Evolutionary conservation across 1,140 invertebrate species (phyloP).

Genomic region (Megalonaias nervosa): DNA sequence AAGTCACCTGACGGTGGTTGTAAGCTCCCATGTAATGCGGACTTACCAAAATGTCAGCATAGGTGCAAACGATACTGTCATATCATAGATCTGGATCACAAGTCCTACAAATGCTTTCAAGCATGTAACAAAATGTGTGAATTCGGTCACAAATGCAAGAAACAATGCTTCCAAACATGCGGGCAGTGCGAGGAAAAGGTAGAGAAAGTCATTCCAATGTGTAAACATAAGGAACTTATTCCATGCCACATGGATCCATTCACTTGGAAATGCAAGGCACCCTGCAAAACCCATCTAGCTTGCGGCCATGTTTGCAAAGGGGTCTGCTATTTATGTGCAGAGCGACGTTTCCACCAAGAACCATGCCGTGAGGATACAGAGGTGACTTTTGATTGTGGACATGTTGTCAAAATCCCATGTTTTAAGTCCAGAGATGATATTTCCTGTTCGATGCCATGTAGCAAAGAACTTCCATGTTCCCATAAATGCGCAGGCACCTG

Average conservation of each 20-base stretch:
- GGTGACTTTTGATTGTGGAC: slow-evolving; percentile 50
- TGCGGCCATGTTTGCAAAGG: slow-evolving; percentile 78
- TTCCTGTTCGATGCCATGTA: slow-evolving; percentile 9
- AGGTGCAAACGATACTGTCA: slow-evolving; percentile 56
- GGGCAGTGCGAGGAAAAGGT: slow-evolving; percentile 31
- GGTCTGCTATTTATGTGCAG: slow-evolving; percentile 76
- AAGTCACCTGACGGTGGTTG: slow-evolving; percentile 67
- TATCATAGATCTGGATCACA: slow-evolving; percentile 45
- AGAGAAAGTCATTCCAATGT: slow-evolving; percentile 21
- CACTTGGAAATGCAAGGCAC: slow-evolving; percentile 17
- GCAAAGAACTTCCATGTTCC: slow-evolving; percentile 15
- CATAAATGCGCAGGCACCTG: slow-evolving; percentile 37
- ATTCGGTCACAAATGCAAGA: slow-evolving; percentile 44
- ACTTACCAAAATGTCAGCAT: slow-evolving; percentile 58
- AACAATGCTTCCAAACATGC: slow-evolving; percentile 48
- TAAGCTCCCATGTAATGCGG: slow-evolving; percentile 50
- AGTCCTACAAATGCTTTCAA: slow-evolving; percentile 41
- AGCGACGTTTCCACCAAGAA: neutral
- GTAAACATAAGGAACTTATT: slow-evolving; percentile 25
- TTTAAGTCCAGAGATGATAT: slow-evolving; percentile 20
- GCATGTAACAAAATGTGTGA: slow-evolving; percentile 47
- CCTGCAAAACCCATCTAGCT: slow-evolving; percentile 21
- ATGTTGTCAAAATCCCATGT: slow-evolving; percentile 45
- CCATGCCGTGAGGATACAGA: slow-evolving; percentile 1
- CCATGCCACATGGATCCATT: slow-evolving; percentile 29